Evolutionary conservation across 2,113 vertebrate genomes (phyloP), one percentile per base, ranked within the genome.

Genomic region (Pedionomus torquatus): DNA sequence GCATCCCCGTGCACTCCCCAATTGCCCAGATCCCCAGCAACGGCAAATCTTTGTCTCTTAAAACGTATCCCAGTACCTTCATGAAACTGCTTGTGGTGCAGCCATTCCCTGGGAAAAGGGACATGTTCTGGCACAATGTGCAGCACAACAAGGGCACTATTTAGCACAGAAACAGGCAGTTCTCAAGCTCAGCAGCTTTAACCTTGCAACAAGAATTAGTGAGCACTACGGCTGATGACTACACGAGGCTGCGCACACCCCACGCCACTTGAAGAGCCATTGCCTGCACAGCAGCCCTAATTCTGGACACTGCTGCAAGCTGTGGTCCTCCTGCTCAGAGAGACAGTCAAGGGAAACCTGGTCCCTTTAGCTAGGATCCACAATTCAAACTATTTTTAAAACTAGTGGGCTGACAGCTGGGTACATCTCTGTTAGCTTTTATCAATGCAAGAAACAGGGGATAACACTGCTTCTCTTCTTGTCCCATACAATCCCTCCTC

Each of bases 141-240:
- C 1, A 10, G 24, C 49, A 28, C 64, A 9, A 5, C 1, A 0
- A 4, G 21, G 30, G 2, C 1, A 0, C 5, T 64, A 8, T 5
- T 5, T 37, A 33, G 35, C 41, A 71, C 21, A 57, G 74, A 21
- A 51, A 13, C 0, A 0, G 33, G 31, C 17, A 46, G 31, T 6
- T 9, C 46, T 26, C 46, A 25, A 9, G 39, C 23, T 54, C 66
- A 33, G 48, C 43, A 52, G 13, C 18, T 7, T 71, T 10, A 63
- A 16, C 48, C 33, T 5, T 57, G 51, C 61, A 35, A 2, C 15
- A 28, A 10, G 37, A 81, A 52, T 48, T 7, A 26, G 10, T 7
- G 30, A 35, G 33, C 74, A 17, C 14, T 1, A 0, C 7, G 70
- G 46, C 24, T 0, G 1, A 72, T 7, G 49, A 10, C 3, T 54